Percentiles rank a stretch among this genome's conserved stretches.
Evolutionary conservation across 2,113 vertebrate genomes (phyloP).

Genomic region (Elephas maximus): DNA sequence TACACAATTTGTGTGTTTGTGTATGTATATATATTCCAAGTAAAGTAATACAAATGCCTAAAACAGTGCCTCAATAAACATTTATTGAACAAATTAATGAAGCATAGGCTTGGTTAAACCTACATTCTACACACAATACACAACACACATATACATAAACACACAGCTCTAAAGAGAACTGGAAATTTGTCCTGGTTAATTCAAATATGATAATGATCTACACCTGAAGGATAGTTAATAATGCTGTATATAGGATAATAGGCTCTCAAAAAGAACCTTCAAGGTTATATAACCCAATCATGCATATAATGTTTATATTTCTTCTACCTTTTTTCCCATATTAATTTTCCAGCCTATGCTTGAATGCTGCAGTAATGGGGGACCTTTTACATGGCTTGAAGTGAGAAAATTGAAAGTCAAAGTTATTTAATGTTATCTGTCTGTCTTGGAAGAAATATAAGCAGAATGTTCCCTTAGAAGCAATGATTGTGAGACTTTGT

Average conservation of each 20-base stretch:
- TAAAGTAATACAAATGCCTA: background rate
- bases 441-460: too few species aligned
- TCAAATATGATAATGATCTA: conserved; percentile 4
- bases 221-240: conserved; percentile 44
- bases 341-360: conserved; percentile 13
- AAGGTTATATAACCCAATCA: background rate
- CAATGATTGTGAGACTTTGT: too few species aligned
- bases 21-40: background rate
- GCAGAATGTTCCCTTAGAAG: too few species aligned
- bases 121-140: background rate
- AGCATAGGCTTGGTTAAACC: background rate
- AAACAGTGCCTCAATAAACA: background rate
- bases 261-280: background rate
- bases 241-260: background rate
- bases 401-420: background rate
- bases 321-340: conserved; percentile 19
- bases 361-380: background rate
- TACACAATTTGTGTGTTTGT: background rate
- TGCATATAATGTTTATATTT: conserved; percentile 24
- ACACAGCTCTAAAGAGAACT: background rate
- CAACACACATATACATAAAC: background rate
- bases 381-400: background rate
- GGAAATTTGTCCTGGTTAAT: background rate
- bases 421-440: background rate
- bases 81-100: background rate